Evolutionary conservation across 2,113 vertebrate genomes (phyloP).

Genomic region (Larimichthys polyactis): DNA sequence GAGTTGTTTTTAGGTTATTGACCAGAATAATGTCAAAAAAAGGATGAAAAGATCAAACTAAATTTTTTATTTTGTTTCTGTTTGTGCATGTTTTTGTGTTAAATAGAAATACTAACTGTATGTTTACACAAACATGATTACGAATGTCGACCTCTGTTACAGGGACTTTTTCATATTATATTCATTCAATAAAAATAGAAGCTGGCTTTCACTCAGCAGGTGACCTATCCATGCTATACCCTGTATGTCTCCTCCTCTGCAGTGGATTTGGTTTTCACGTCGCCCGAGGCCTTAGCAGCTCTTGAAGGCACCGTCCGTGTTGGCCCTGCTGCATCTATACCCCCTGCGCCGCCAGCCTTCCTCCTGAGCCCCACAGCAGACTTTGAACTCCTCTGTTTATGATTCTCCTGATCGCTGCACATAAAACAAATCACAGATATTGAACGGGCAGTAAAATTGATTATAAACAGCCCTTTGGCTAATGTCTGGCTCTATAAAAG

Average conservation of each 20-base stretch:
- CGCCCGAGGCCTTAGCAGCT: conserved; percentile 47
- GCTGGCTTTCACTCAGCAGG: conserved; percentile 8
- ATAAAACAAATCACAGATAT: conserved; percentile 58
- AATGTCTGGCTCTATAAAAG: conserved; percentile 43
- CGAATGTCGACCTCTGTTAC: background rate
- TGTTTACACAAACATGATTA: background rate
- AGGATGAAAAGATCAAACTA: background rate
- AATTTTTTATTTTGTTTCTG: background rate
- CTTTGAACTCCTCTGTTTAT: conserved; percentile 70
- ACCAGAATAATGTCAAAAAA: background rate
- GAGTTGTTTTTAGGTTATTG: background rate
- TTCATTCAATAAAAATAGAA: too few species aligned
- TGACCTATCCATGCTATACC: conserved; percentile 63
- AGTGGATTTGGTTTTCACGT: conserved; percentile 51
- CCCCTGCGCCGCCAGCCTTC: conserved; percentile 40
- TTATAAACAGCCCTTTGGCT: conserved; percentile 38
- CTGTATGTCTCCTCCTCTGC: conserved; percentile 82
- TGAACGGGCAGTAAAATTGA: conserved; percentile 47
- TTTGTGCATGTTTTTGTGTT: background rate
- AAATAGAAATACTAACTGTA: background rate
- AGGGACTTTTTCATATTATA: conserved; percentile 16
- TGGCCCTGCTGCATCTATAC: conserved; percentile 21
- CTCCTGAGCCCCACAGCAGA: conserved; percentile 47
- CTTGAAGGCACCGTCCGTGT: conserved; percentile 53
- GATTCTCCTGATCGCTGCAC: conserved; percentile 75